These are phyloP conservation scores for Theristicus caerulescens DNA, from an alignment of 2,113 vertebrate species.

Conservation along the genomic window DNA sequence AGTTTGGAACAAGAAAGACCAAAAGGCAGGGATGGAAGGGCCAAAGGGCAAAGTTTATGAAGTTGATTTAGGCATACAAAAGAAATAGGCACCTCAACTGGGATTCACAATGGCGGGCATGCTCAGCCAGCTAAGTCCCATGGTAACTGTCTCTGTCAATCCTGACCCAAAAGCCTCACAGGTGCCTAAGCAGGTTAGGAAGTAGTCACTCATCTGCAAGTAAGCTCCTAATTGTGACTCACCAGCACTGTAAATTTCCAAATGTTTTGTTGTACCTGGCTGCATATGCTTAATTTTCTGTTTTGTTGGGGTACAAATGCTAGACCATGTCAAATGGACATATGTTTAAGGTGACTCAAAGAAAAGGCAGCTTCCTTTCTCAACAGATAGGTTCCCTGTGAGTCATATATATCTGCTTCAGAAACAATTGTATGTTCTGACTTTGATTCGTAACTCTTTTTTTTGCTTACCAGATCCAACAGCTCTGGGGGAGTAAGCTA, in stretches of 20 bases:
- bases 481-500: constrained; percentile 13
- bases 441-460: not conserved
- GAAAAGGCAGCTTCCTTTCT: constrained; percentile 13
- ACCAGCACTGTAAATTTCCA: not conserved
- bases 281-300: not conserved
- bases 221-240: not conserved
- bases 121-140: not conserved
- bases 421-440: constrained; percentile 2
- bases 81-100: not conserved
- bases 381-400: not conserved
- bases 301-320: not conserved
- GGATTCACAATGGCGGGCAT: fast-evolving
- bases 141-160: not conserved
- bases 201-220: not conserved
- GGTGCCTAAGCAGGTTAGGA: not conserved
- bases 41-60: not conserved
- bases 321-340: not conserved
- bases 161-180: not conserved
- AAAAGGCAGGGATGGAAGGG: not conserved
- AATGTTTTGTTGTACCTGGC: not conserved
- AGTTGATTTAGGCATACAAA: not conserved
- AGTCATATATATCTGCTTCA: not conserved
- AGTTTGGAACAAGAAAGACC: not conserved
- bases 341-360: not conserved
- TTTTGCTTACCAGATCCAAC: not conserved